Evolutionary conservation across 2,888 invertebrate species (phyloP).

Genomic region (Pristionchus arcanus): DNA sequence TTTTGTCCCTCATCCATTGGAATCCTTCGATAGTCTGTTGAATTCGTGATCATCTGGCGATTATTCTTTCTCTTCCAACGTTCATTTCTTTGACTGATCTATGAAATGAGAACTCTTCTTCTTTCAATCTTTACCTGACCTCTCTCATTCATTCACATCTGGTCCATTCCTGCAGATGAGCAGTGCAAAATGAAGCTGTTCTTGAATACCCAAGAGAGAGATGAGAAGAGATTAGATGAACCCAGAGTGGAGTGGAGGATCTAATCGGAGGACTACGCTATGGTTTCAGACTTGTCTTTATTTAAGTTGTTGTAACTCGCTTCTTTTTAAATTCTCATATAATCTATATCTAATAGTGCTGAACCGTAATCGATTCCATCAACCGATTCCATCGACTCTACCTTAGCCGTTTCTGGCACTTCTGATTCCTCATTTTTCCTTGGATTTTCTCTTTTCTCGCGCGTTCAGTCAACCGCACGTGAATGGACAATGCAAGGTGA

Average conservation of each 20-base stretch:
- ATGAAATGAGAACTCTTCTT: neutral
- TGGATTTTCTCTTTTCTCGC: neutral
- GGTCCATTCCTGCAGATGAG: neutral
- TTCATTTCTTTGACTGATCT: neutral
- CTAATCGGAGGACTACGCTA: neutral
- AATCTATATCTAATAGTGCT: neutral
- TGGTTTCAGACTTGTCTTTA: neutral
- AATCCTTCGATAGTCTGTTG: neutral
- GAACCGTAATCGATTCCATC: neutral
- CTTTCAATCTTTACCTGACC: neutral
- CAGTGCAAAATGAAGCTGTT: neutral
- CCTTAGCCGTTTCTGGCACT: neutral
- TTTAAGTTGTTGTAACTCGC: too few relatives aligned
- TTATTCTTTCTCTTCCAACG: neutral
- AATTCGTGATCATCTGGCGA: neutral
- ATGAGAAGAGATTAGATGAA: neutral
- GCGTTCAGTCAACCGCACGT: slow-evolving; percentile 1
- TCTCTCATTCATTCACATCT: neutral
- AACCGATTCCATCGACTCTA: neutral
- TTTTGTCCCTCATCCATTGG: neutral
- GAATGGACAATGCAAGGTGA: neutral
- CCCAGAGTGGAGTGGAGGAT: neutral
- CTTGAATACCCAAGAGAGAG: slow-evolving; percentile 7
- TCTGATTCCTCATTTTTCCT: neutral
- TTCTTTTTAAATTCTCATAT: too few relatives aligned